Percentiles rank a stretch among this genome's conserved stretches.
These are phyloP conservation scores for Drosophila arawakana DNA, from an alignment of 1,140 invertebrate species.

Conservation along the genomic window DNA sequence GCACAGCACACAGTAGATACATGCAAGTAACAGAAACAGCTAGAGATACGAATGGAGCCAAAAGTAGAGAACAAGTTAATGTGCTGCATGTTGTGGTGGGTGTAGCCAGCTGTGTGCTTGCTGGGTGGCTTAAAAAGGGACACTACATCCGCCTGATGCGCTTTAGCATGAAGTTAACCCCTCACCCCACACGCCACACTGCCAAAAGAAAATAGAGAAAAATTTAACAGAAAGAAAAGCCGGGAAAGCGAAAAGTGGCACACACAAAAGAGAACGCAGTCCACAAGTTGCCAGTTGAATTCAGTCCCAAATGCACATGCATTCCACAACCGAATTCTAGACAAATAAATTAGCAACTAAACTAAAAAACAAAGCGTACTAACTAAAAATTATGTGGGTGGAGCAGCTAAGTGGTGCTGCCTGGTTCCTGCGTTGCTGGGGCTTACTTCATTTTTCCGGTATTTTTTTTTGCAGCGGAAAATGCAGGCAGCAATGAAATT, in stretches of 20 bases:
- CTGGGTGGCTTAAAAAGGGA: slow-evolving; percentile 5
- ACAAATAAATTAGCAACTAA: slow-evolving; percentile 83
- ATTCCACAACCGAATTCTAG: slow-evolving; percentile 48
- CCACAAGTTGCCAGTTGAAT: slow-evolving; percentile 59
- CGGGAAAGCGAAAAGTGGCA: slow-evolving; percentile 24
- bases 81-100: not conserved
- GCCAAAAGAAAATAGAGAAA: too few species aligned
- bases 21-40: slow-evolving; percentile 31
- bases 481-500: slow-evolving; percentile 61
- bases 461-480: slow-evolving; percentile 13
- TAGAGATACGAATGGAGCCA: slow-evolving; percentile 7
- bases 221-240: slow-evolving; percentile 11
- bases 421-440: slow-evolving; percentile 1
- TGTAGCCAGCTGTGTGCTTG: not conserved
- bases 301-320: slow-evolving; percentile 63
- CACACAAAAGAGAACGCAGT: slow-evolving; percentile 18
- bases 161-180: slow-evolving; percentile 36
- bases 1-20: slow-evolving; percentile 28
- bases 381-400: slow-evolving; percentile 24
- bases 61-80: slow-evolving; percentile 21
- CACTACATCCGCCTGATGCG: slow-evolving; percentile 45
- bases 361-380: slow-evolving; percentile 72
- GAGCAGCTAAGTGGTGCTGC: not conserved
- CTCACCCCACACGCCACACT: too few species aligned
- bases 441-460: slow-evolving; percentile 5